phyloP scores from a whole-genome alignment of 2,113 vertebrate species.

The Burhinus bistriatus region DNA sequence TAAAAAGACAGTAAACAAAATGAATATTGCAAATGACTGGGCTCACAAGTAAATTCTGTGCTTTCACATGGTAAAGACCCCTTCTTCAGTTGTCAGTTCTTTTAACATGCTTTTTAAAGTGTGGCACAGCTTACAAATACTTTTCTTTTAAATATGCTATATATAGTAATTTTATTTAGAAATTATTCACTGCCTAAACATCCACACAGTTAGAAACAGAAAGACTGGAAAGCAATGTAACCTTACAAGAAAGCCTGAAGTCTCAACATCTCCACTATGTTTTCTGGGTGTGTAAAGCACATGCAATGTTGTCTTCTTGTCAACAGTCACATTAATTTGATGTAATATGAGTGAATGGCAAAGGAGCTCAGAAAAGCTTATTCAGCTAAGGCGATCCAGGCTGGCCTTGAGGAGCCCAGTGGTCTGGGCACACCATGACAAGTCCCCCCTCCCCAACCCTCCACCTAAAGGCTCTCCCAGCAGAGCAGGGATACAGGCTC shows the following conservation, averaged over 20 bases:
- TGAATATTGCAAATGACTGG: not conserved
- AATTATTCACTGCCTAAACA: not conserved
- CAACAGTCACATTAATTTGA: not conserved
- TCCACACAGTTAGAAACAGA: not conserved
- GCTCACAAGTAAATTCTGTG: not conserved
- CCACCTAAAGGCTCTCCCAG: not conserved
- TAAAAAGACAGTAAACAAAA: not conserved
- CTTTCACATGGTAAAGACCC: not conserved
- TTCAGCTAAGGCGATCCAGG: not conserved
- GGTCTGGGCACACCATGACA: not conserved
- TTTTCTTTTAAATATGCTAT: not conserved
- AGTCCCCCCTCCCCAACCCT: fast-evolving
- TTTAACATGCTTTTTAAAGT: not conserved
- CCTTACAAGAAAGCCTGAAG: not conserved
- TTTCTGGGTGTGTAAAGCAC: not conserved
- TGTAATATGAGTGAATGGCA: not conserved
- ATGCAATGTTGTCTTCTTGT: not conserved
- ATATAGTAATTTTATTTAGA: not conserved
- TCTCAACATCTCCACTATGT: not conserved
- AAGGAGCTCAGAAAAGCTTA: not conserved
- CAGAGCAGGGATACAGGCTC: not conserved
- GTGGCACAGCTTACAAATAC: not conserved
- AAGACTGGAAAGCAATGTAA: not conserved
- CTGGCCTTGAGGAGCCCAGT: not conserved
- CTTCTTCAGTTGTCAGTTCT: not conserved